Conservation (phyloP, 2,888 invertebrate species). For the Drosophila paramelanica region DNA sequence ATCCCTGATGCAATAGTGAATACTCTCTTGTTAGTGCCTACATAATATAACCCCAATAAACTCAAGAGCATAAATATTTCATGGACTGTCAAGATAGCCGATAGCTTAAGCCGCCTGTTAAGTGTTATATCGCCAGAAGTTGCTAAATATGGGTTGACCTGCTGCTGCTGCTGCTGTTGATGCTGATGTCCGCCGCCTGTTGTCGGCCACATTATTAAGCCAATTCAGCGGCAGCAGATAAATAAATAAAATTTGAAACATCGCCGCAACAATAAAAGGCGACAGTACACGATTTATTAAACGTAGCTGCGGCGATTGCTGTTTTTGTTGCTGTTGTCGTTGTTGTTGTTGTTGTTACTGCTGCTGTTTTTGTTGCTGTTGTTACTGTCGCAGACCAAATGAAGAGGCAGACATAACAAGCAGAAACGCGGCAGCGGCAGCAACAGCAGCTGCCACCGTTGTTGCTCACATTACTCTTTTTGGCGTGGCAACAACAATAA, state of each 20-base stretch:
- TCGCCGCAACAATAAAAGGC: constrained; percentile 82
- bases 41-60: constrained; percentile 24
- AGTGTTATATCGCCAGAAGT: constrained; percentile 78
- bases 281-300: constrained; percentile 81
- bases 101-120: constrained; percentile 68
- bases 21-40: neutral
- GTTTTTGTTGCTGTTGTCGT: constrained; percentile 45
- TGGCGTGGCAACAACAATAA: constrained; percentile 67
- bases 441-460: constrained; percentile 78
- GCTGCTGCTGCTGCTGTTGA: constrained; percentile 59
- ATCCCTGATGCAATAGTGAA: neutral
- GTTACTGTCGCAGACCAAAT: constrained; percentile 61
- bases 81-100: constrained; percentile 74
- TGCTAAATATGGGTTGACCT: constrained; percentile 79
- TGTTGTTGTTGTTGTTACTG: constrained; percentile 17
- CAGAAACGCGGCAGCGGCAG: constrained; percentile 47
- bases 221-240: constrained; percentile 81
- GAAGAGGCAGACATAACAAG: constrained; percentile 64
- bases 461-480: constrained; percentile 81
- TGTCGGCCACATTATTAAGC: constrained; percentile 80
- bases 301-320: constrained; percentile 58
- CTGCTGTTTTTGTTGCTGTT: constrained; percentile 34
- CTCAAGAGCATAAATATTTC: constrained; percentile 66
- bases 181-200: constrained; percentile 36
- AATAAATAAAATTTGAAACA: constrained; percentile 81